phyloP scores from a whole-genome alignment of 53 echinoderm and acorn worm genomes.

The Henricia sp. region DNA sequence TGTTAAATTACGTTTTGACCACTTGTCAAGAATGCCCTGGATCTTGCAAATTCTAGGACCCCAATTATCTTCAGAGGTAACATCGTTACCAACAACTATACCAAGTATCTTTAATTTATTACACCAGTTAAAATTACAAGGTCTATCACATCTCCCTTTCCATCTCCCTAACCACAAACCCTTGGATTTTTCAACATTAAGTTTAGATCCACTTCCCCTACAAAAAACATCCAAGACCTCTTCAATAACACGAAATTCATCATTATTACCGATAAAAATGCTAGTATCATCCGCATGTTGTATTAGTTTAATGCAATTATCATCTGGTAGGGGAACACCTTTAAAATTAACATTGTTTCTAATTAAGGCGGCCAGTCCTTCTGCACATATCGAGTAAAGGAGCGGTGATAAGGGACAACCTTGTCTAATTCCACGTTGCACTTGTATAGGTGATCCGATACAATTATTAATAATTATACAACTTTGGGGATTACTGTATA shows the following conservation, averaged over 20 bases:
- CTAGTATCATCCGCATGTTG: not conserved
- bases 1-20: not conserved
- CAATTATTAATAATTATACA: not conserved
- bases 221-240: not conserved
- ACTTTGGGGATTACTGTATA: not conserved
- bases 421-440: not conserved
- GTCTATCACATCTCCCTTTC: not conserved
- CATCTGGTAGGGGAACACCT: not conserved
- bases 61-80: constrained; percentile 3
- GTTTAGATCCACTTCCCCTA: not conserved
- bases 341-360: not conserved
- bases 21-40: not conserved
- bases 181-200: not conserved
- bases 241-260: not conserved
- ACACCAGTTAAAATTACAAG: not conserved
- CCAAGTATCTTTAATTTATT: not conserved
- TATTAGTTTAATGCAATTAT: not conserved
- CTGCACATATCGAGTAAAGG: not conserved
- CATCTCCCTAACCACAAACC: constrained; percentile 14
- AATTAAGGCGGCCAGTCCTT: constrained; percentile 7
- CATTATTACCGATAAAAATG: not conserved
- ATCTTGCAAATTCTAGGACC: not conserved
- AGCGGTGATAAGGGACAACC: constrained; percentile 3
- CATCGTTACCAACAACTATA: not conserved
- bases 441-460: not conserved